Conservation (phyloP, 1,140 invertebrate genomes). For the Tribolium madens region DNA sequence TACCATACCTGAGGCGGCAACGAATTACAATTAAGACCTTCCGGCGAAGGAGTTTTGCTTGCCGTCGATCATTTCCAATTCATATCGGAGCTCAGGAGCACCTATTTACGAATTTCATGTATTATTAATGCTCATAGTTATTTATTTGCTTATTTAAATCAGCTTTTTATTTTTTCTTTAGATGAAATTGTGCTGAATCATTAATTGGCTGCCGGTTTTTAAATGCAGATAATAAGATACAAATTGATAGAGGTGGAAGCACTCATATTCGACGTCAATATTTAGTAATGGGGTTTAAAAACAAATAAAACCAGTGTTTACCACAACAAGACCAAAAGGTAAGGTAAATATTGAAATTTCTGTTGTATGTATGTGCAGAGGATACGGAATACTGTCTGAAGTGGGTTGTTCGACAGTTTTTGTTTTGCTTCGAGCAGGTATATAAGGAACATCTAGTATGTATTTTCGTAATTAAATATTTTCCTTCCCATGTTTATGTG, state of each 20-base stretch:
- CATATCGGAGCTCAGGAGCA: constrained; percentile 21
- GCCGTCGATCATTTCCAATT: constrained; percentile 31
- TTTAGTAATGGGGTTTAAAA: constrained; percentile 54
- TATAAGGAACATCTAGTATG: constrained; percentile 16
- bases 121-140: constrained; percentile 47
- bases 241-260: constrained; percentile 40
- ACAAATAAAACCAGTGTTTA: constrained; percentile 48
- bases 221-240: constrained; percentile 45
- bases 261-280: constrained; percentile 48
- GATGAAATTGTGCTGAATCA: constrained; percentile 51
- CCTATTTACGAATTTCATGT: constrained; percentile 50
- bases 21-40: constrained; percentile 35
- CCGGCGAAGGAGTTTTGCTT: background rate
- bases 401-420: constrained; percentile 35
- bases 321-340: constrained; percentile 44
- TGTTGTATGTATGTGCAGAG: constrained; percentile 24
- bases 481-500: constrained; percentile 2
- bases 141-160: constrained; percentile 42
- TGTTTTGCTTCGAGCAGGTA: background rate
- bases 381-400: constrained; percentile 20
- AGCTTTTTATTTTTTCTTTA: constrained; percentile 5
- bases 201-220: constrained; percentile 46
- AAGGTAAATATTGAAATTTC: constrained; percentile 44
- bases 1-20: background rate
- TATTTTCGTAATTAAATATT: constrained; percentile 41